Base-by-base conservation (phyloP, 2,113 vertebrate genomes). In the Heterocephalus glaber region DNA sequence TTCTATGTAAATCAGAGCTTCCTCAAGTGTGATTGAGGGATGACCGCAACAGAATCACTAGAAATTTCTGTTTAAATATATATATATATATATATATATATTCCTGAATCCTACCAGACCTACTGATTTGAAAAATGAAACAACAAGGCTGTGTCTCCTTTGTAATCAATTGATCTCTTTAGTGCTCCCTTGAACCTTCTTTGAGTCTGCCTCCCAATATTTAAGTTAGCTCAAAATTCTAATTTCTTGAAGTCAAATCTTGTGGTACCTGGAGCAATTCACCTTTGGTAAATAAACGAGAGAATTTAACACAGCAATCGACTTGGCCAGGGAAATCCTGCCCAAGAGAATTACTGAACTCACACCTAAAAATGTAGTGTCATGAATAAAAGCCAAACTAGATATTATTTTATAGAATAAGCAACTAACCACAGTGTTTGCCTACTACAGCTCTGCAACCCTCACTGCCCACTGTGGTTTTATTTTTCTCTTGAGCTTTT, bases 221-320 rank as follows among this genome's bases (percentile, higher is more conserved):
- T 89, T 56, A 81, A 13, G 3, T 96, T 93, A 80, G 22, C 19
- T 93, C 60, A 89, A 76, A 92, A 81, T 70, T 44, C n/a, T 86
- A 16, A 41, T 47, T 83, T 81, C 20, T 63, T 65, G 12, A 85
- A 81, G 26, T 80, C 28, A 85, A 77, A 22, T 33, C 7, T 82
- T 6, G 20, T 41, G 54, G 33, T 6, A 77, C 17, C 11, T 84
- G 52, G 12, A 95, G 17, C 0, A 84, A 60, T 60, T 92, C 52
- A 92, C 10, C 52, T 95, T 92, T 81, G 1, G 0, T n/a, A 63
- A 13, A 9, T 41, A 68, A 86, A 79, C 0, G 16, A 94, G 49
- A 14, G 16, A 66, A 81, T 12, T 63, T 60, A 91, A 66, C 5
- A 11, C 2, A 35, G 41, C 8, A 24, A 28, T 35, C 58, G 58